These are phyloP conservation scores for Channa argus DNA, from an alignment of 2,113 vertebrate genomes.

Conservation along the genomic window DNA sequence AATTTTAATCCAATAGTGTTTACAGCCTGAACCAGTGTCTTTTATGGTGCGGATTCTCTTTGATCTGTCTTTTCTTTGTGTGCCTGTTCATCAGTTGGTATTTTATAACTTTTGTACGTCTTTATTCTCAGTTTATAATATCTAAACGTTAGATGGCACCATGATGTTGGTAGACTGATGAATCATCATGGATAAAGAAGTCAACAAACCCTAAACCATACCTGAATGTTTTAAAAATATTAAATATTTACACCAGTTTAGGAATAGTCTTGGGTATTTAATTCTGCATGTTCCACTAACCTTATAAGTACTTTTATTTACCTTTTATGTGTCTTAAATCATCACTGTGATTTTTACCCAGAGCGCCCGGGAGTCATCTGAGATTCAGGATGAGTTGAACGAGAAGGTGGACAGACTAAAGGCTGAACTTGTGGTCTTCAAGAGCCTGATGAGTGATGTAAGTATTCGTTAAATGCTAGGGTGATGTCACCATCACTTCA, in stretches of 20 bases:
- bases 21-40: not conserved
- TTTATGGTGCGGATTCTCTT: not conserved
- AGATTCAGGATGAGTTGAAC: slow-evolving; percentile 91
- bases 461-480: slow-evolving; percentile 76
- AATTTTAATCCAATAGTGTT: not conserved
- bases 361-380: slow-evolving; percentile 90
- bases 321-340: not conserved
- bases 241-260: not conserved
- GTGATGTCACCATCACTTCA: slow-evolving; percentile 15
- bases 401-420: slow-evolving; percentile 96
- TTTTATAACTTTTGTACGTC: no score
- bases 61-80: not conserved
- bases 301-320: not conserved
- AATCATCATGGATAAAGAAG: no score
- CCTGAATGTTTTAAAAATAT: not conserved
- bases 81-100: not conserved
- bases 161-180: no score
- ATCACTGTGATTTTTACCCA: slow-evolving; percentile 60
- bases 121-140: no score
- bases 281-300: not conserved
- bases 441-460: slow-evolving; percentile 98
- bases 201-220: not conserved
- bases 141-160: no score
- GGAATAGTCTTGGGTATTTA: not conserved
- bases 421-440: slow-evolving; percentile 97